phyloP scores from a whole-genome alignment of 2,888 invertebrate genomes.

The Exocentrus adspersus region DNA sequence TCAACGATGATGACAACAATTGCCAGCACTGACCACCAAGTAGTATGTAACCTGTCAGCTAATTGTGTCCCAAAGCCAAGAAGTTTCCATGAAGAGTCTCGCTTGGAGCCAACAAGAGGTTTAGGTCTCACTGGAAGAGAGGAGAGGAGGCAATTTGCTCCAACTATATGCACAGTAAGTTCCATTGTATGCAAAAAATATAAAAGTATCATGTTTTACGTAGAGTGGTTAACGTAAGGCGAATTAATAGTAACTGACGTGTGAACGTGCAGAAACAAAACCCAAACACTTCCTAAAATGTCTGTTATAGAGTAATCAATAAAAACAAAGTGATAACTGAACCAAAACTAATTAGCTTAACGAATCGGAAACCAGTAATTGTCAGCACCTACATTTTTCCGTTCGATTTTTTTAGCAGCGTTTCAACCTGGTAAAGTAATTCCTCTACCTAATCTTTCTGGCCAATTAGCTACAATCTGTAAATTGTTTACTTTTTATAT shows the following conservation, averaged over 20 bases:
- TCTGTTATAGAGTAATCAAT: background rate
- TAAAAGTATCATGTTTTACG: too few species aligned
- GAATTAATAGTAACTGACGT: too few species aligned
- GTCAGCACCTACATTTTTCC: background rate
- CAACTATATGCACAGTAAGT: constrained; percentile 63
- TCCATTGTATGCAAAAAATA: background rate
- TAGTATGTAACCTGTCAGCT: background rate
- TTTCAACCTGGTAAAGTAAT: background rate
- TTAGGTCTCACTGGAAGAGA: constrained; percentile 35
- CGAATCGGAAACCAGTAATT: background rate
- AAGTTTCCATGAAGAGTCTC: background rate
- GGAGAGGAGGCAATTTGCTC: constrained; percentile 56
- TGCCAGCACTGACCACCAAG: constrained; percentile 40
- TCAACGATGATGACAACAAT: constrained; percentile 54
- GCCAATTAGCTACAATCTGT: background rate
- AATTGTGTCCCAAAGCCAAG: constrained; percentile 5
- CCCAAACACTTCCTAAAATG: background rate
- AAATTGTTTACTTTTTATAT: background rate
- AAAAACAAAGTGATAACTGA: background rate
- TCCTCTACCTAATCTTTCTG: background rate
- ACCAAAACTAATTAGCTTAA: background rate
- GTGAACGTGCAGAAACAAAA: too few species aligned
- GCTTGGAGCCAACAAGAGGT: background rate
- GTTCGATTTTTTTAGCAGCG: background rate
- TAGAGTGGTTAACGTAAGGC: too few species aligned